phyloP scores from a whole-genome alignment of 2,797 vertebrate genomes.

The Squalus acanthias region DNA sequence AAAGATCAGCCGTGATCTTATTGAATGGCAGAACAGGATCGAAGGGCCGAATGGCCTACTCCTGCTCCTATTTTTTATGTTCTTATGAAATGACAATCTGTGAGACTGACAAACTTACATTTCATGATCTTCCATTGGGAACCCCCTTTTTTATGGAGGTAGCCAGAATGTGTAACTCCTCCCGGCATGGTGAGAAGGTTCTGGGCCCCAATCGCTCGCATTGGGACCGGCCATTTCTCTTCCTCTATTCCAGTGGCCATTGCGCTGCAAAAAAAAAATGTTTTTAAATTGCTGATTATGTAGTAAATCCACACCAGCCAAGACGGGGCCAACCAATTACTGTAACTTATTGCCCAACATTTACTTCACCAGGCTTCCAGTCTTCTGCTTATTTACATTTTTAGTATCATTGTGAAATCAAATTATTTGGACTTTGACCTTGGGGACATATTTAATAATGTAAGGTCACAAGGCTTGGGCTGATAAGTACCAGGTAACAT shows the following conservation, averaged over 20 bases:
- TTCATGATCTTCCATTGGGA: slow-evolving; percentile 88
- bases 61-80: no score
- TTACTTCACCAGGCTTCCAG: not conserved
- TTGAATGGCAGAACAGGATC: no score
- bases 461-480: not conserved
- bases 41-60: no score
- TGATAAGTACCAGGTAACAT: no score
- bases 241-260: slow-evolving; percentile 65
- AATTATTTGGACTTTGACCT: not conserved
- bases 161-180: slow-evolving; percentile 78
- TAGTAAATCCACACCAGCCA: not conserved
- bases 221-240: slow-evolving; percentile 80
- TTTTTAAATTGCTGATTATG: not conserved
- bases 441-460: not conserved
- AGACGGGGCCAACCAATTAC: not conserved
- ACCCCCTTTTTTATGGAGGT: slow-evolving; percentile 94
- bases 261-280: slow-evolving; percentile 57
- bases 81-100: not conserved
- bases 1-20: no score
- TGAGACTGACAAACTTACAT: slow-evolving; percentile 67
- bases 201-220: slow-evolving; percentile 95
- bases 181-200: slow-evolving; percentile 96
- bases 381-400: not conserved
- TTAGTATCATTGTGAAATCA: not conserved
- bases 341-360: not conserved